phyloP scores from a whole-genome alignment of 2,113 vertebrate genomes.

The Genyomyrus donnyi region DNA sequence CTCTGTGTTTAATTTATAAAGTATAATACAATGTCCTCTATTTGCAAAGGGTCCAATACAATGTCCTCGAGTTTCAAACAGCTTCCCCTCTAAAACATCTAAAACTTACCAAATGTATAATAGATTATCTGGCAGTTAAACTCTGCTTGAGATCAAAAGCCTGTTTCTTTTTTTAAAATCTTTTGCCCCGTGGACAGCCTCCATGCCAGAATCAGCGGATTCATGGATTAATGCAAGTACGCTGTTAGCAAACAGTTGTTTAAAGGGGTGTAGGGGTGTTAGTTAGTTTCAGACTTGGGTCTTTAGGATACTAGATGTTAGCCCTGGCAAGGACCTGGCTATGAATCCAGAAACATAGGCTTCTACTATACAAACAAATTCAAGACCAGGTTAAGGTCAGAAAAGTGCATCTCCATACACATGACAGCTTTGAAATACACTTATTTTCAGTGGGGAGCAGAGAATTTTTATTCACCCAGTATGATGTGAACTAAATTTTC shows the following conservation, averaged over 20 bases:
- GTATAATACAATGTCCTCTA: not conserved
- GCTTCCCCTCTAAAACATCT: not conserved
- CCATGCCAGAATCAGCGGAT: not conserved
- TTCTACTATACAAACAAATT: not conserved
- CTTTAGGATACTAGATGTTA: not conserved
- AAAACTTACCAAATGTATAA: not conserved
- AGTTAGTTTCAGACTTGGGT: not conserved
- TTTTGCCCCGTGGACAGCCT: not conserved
- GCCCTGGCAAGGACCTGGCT: not conserved
- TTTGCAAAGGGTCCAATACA: not conserved
- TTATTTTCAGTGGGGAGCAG: not conserved
- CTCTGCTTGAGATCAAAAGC: not conserved
- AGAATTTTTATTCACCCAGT: not conserved
- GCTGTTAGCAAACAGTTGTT: not conserved
- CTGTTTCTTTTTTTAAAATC: not conserved
- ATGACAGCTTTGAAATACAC: not conserved
- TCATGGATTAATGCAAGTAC: not conserved
- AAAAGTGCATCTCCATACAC: not conserved
- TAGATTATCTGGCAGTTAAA: not conserved
- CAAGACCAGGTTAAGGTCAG: not conserved
- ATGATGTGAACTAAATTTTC: not conserved
- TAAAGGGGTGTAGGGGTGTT: not conserved
- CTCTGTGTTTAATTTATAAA: not conserved
- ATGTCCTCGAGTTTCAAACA: not conserved
- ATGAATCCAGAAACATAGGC: not conserved